Base-by-base conservation (phyloP, 1,140 invertebrate genomes). In the Physella acuta region DNA sequence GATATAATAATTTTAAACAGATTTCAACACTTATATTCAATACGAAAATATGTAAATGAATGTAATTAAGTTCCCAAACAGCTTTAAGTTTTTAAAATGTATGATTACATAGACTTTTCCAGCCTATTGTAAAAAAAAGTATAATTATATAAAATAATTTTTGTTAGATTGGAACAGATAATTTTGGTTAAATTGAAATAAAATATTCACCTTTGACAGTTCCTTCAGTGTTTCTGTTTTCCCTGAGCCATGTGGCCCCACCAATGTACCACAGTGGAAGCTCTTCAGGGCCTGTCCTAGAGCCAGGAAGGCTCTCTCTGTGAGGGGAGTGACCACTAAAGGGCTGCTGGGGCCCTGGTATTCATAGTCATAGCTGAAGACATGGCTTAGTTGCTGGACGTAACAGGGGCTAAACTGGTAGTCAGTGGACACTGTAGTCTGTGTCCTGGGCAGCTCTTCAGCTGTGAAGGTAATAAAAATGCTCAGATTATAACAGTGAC, bases 171-270 rank as follows among this genome's bases (percentile, higher is more conserved):
- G n/a, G n/a, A n/a, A n/a, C n/a, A n/a, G n/a, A n/a, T n/a, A n/a
- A n/a, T n/a, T n/a, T n/a, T n/a, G n/a, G n/a, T n/a, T n/a, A n/a
- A n/a, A n/a, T n/a, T n/a, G n/a, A n/a, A n/a, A n/a, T n/a, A n/a
- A n/a, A n/a, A n/a, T n/a, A n/a, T n/a, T 65, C 69, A 85, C 84
- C 76, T 79, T 80, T 5, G 76, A 71, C 11, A 85, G 74, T 36
- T 83, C 78, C 56, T 74, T 76, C 28, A 84, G 65, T 24, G 82
- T 85, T 49, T 83, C 81, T n/a, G 82, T 76, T 60, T 85, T 85
- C 0, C 83, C 83, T 20, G 78, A 78, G 16, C 77, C 76, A 14
- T 79, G 61, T 0, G 79, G 81, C 20, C 82, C 84, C 24, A 81
- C 75, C 39, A 85, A 68, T 0, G 79, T 78, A 1, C 78, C 78